phyloP scores from a whole-genome alignment of 1,140 invertebrate genomes.

The Pachypsylla venusta region DNA sequence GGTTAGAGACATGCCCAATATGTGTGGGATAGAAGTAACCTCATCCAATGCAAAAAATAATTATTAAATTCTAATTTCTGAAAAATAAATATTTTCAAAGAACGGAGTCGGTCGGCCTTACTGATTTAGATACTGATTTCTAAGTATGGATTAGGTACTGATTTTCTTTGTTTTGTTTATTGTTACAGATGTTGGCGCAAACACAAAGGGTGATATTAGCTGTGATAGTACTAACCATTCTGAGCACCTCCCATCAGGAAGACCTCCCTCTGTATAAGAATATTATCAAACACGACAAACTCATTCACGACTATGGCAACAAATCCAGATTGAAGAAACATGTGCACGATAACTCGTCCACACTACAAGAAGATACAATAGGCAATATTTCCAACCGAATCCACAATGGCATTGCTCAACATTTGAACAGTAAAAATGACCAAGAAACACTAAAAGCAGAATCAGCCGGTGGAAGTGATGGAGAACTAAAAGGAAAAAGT shows the following conservation, averaged over 20 bases:
- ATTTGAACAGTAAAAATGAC: neutral
- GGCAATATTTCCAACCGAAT: neutral
- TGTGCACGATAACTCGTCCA: neutral
- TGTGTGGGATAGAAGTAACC: no score
- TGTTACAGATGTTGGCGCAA: slow-evolving; percentile 4
- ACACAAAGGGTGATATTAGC: neutral
- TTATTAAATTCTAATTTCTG: no score
- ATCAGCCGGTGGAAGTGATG: slow-evolving; percentile 9
- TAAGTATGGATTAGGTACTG: no score
- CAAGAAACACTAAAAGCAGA: neutral
- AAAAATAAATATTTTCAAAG: no score
- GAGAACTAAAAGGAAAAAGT: slow-evolving; percentile 20
- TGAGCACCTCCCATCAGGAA: neutral
- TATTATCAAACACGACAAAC: neutral
- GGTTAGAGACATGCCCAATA: no score
- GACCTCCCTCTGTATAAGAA: neutral
- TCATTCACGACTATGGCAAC: neutral
- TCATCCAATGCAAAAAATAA: no score
- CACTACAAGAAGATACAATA: neutral
- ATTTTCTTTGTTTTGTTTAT: no score
- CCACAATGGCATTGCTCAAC: neutral
- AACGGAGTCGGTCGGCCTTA: no score
- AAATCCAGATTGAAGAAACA: neutral
- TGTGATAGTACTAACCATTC: neutral
- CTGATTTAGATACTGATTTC: no score